Percentiles rank a stretch among this genome's conserved stretches.
phyloP scores from a whole-genome alignment of 2,888 invertebrate species.

The Nebria salina region DNA sequence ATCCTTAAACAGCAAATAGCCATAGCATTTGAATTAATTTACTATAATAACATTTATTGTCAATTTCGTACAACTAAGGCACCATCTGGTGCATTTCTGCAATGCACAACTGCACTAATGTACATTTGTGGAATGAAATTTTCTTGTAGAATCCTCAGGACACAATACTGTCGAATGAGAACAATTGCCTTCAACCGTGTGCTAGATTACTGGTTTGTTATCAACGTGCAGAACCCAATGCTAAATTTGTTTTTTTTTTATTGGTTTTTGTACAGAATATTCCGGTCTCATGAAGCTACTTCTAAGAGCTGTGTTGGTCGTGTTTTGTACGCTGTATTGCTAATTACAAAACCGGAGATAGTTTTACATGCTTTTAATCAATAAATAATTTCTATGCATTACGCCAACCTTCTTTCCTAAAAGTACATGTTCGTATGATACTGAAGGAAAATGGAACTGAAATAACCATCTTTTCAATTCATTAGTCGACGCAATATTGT shows the following conservation, averaged over 20 bases:
- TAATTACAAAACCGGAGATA: no score
- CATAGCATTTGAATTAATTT: no score
- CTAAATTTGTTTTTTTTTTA: not conserved
- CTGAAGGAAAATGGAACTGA: not conserved
- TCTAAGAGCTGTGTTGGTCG: no score
- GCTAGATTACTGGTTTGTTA: not conserved
- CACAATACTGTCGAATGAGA: not conserved
- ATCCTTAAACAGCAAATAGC: no score
- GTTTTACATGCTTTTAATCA: no score
- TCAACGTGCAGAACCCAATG: not conserved
- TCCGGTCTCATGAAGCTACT: no score
- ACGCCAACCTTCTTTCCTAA: no score
- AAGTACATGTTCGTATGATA: no score
- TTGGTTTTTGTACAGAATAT: no score
- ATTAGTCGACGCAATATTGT: not conserved
- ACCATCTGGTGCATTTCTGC: not conserved
- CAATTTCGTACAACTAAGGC: not conserved
- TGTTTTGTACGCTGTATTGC: no score
- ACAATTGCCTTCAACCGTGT: not conserved
- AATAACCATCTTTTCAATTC: not conserved
- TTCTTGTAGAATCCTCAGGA: not conserved
- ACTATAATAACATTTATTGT: not conserved
- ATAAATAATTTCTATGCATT: no score
- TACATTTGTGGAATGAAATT: not conserved
- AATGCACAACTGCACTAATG: not conserved